Conservation (phyloP, 2,888 invertebrate genomes). For the Heliconius ismenius region DNA sequence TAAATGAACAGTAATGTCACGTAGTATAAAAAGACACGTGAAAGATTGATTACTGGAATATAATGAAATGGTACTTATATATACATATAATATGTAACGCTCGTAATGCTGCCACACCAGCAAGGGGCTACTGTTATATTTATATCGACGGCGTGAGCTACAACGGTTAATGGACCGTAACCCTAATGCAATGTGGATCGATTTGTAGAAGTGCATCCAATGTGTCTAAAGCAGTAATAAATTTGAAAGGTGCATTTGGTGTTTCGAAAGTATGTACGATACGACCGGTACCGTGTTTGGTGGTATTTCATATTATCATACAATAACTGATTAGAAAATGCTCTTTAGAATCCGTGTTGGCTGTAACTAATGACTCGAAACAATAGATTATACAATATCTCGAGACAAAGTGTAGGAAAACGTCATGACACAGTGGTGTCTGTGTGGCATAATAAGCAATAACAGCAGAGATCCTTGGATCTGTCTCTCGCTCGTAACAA, state of each 20-base stretch:
- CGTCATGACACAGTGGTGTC: background rate
- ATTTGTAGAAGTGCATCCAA: constrained; percentile 25
- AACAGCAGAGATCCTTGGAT: background rate
- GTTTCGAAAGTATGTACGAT: constrained; percentile 13
- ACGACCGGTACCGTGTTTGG: background rate
- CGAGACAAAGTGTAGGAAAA: background rate
- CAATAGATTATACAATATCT: constrained; percentile 20
- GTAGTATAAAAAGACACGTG: constrained; percentile 7
- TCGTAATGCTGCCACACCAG: background rate
- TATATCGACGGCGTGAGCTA: constrained; percentile 23
- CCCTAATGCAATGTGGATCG: constrained; percentile 27
- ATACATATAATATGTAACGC: background rate
- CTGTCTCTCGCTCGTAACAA: background rate
- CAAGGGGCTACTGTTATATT: constrained; percentile 21
- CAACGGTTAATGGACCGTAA: constrained; percentile 27
- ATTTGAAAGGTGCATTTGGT: constrained; percentile 14
- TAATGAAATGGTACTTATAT: background rate
- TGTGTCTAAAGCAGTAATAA: constrained; percentile 15
- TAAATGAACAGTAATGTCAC: constrained; percentile 1
- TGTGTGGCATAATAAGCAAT: background rate
- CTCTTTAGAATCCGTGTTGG: background rate
- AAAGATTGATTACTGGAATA: background rate
- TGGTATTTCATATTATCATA: constrained; percentile 19
- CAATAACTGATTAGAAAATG: constrained; percentile 10
- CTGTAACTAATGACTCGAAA: constrained; percentile 4